Base-by-base conservation (phyloP, 1,140 invertebrate genomes). In the Cyphomyrmex costatus region DNA sequence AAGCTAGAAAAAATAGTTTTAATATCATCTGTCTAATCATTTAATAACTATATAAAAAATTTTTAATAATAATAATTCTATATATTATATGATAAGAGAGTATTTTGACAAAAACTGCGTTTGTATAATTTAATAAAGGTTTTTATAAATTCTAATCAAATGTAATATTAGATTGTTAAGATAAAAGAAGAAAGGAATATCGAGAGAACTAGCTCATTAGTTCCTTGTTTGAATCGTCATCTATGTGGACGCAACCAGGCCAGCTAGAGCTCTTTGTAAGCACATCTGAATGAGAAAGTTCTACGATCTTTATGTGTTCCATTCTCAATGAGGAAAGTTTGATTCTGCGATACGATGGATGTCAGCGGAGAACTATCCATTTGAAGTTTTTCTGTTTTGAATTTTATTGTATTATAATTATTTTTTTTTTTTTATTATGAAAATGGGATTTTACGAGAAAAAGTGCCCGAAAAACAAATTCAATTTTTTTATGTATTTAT, bases 221-320 rank as follows among this genome's bases (percentile, higher is more conserved):
- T 56, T 71, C 42, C 30, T 56, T 58, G 49, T 42, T 70, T 42
- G 49, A 80, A 56, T 70, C 30, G 14, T 53, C 14, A 68, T 56
- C 49, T 70, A 80, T 80, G 21, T 33, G 16, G 27, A 19, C n/a
- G 8, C 49, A 80, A 58, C 33, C 33, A 70, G 65, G n/a, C 16
- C 33, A 80, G 36, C 36, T n/a, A n/a, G 21, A n/a, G 27, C 49
- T 80, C 65, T 70, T 80, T 80, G 78, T 42, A 80, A 71, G 16
- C 21, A 46, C 33, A 56, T 30, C 46, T 80, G 65, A 80, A 56
- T 42, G 49, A 70, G 30, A 56, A 80, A 80, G 49, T 70, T 70
- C 49, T 42, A 42, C 27, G 16, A 78, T 46, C 58, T 77, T 78
- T 78, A 78, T 12, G 58, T 16, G 36, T 21, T 24, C 24, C 36